A percentile compares a stretch with the other conserved stretches of the same genome.
Conservation (phyloP, 2,797 vertebrate species). For the Pteropus rufus region DNA sequence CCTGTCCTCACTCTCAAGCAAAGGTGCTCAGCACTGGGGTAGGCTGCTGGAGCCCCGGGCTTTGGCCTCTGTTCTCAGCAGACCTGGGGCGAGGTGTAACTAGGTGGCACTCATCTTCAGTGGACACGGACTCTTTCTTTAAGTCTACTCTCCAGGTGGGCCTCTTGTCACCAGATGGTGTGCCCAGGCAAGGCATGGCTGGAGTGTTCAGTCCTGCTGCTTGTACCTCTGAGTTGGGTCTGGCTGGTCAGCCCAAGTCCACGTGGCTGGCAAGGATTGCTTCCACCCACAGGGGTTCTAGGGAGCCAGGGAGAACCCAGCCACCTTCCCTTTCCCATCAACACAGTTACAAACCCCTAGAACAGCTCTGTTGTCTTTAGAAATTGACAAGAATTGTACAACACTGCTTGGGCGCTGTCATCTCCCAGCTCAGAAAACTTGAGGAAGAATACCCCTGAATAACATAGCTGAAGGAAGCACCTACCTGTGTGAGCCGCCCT, state of each 20-base stretch:
- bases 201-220: neutral
- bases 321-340: neutral
- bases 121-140: neutral
- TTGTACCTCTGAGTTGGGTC: neutral
- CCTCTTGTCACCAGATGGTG: neutral
- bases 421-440: neutral
- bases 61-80: neutral
- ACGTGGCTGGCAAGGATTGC: no score
- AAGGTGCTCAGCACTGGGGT: neutral
- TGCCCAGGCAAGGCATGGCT: neutral
- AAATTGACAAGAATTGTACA: neutral
- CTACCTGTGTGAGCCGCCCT: rapidly evolving
- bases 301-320: neutral
- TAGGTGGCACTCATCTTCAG: neutral
- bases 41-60: neutral
- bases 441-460: neutral
- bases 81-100: neutral
- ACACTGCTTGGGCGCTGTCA: neutral
- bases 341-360: neutral
- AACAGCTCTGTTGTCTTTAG: neutral
- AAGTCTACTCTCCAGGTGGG: neutral
- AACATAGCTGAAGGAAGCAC: neutral
- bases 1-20: neutral
- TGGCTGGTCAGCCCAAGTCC: neutral
- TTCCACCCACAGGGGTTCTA: neutral